Conservation (phyloP, 2,113 vertebrate genomes). For the Corythaixoides concolor region DNA sequence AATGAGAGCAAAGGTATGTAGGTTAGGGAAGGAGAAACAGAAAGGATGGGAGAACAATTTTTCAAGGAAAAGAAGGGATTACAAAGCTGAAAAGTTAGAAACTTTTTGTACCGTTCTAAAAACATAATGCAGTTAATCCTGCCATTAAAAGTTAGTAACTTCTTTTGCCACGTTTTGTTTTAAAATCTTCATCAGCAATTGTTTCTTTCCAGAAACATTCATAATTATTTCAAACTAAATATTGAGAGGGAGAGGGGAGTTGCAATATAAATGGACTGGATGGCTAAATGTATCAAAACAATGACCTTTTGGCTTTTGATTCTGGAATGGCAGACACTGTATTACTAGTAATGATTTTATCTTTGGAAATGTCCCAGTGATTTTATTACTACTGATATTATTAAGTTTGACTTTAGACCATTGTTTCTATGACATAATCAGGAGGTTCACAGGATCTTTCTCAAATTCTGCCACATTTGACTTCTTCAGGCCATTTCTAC, state of each 20-base stretch:
- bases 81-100: neutral
- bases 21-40: neutral
- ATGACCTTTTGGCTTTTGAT: neutral
- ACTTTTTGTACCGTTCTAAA: neutral
- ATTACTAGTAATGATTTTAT: neutral
- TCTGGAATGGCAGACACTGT: neutral
- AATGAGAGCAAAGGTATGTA: neutral
- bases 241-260: neutral
- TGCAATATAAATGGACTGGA: neutral
- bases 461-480: neutral
- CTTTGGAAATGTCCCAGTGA: neutral
- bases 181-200: neutral
- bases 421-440: neutral
- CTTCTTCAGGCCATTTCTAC: neutral
- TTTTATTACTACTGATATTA: neutral
- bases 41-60: neutral
- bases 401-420: neutral
- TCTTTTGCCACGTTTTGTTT: neutral
- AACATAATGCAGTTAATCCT: neutral
- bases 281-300: neutral
- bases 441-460: neutral
- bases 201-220: neutral
- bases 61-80: neutral
- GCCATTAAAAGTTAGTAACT: neutral
- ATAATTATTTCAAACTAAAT: neutral